Conservation (phyloP, 2,113 vertebrate species). For the Chaetura pelagica region DNA sequence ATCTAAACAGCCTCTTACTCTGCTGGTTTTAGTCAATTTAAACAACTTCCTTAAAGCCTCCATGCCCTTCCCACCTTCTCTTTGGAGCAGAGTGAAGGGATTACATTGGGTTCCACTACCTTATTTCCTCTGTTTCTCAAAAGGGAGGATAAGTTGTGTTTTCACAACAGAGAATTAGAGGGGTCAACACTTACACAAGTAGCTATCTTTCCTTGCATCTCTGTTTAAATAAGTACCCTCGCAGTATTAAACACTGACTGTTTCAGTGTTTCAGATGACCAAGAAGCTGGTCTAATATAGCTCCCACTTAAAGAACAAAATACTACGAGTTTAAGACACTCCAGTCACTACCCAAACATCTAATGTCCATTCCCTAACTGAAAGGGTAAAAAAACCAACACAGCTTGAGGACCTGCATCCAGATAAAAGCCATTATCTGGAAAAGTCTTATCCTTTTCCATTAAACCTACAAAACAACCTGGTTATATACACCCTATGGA, state of each 20-base stretch:
- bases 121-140: neutral
- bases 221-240: neutral
- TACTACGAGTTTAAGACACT: neutral
- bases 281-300: neutral
- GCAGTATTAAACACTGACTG: neutral
- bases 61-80: neutral
- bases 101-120: neutral
- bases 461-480: neutral
- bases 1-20: neutral
- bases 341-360: neutral
- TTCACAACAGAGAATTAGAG: neutral
- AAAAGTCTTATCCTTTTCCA: neutral
- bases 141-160: neutral
- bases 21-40: neutral
- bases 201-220: neutral
- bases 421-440: neutral
- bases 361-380: neutral
- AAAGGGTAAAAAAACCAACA: neutral
- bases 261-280: neutral
- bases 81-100: neutral
- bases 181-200: neutral
- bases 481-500: neutral
- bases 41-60: neutral
- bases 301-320: neutral
- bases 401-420: neutral